A percentile compares a stretch with the other conserved stretches of the same genome.
Evolutionary conservation across 2,888 invertebrate genomes (phyloP).

Genomic region (Campopleginae sp.): DNA sequence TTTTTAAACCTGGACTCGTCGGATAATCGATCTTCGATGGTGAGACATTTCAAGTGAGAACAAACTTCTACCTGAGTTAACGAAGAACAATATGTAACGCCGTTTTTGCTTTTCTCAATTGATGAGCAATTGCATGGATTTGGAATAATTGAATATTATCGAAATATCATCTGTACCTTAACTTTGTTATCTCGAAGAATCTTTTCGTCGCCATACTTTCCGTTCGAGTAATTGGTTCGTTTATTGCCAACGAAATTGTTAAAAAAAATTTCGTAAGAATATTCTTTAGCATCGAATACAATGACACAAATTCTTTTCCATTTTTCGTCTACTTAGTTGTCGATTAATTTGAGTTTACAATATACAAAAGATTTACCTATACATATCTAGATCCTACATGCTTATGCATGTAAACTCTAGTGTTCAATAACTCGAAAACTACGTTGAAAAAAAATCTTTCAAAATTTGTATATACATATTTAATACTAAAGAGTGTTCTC

Average conservation of each 20-base stretch:
- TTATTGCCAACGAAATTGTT: background rate
- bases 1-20: conserved; percentile 1
- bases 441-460: too few species aligned
- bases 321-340: too few species aligned
- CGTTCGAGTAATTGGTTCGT: background rate
- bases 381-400: too few species aligned
- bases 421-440: too few species aligned
- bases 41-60: background rate
- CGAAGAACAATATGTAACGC: background rate
- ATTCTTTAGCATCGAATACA: too few species aligned
- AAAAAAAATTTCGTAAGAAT: too few species aligned
- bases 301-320: too few species aligned
- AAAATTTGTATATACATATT: too few species aligned
- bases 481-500: too few species aligned
- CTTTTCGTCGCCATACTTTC: background rate
- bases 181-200: background rate
- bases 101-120: background rate
- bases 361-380: too few species aligned
- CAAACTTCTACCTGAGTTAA: background rate
- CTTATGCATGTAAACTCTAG: too few species aligned
- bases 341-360: too few species aligned
- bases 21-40: background rate
- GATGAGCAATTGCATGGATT: background rate
- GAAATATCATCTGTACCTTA: background rate
- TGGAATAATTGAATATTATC: background rate